Conservation (phyloP, 92 coral and sea anemone genomes). For the Umimayanthus chanpuru region DNA sequence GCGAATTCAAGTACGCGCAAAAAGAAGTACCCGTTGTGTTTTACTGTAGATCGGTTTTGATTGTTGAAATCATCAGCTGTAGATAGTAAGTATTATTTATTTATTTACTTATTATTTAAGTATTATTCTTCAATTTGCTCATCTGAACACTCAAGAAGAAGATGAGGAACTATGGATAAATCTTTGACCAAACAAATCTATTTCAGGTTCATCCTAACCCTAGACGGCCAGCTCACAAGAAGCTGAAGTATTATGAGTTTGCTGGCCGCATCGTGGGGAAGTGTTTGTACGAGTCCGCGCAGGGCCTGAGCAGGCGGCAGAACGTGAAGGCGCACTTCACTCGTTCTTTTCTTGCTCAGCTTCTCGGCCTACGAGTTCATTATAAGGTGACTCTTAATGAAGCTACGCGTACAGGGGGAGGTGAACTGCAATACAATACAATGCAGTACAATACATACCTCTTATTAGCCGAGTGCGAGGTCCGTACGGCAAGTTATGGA, state of each 20-base stretch:
- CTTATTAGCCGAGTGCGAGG: too few species aligned
- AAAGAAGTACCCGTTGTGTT: too few species aligned
- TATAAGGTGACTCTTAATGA: conserved; percentile 70
- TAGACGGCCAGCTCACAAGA: conserved; percentile 65
- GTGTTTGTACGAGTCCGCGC: conserved; percentile 91
- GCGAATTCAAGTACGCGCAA: too few species aligned
- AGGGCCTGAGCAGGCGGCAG: conserved; percentile 69
- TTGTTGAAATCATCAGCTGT: background rate
- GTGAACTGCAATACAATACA: too few species aligned
- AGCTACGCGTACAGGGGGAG: background rate
- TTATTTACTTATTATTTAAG: too few species aligned
- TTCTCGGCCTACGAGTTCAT: conserved; percentile 88
- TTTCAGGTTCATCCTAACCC: conserved; percentile 91
- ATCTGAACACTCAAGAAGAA: too few species aligned
- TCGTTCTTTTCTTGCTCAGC: conserved; percentile 93
- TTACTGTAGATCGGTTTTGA: too few species aligned
- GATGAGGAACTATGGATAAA: background rate
- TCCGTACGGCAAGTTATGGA: too few species aligned
- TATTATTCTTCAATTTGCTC: background rate
- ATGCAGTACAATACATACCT: too few species aligned
- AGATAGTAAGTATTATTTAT: too few species aligned
- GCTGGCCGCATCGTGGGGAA: conserved; percentile 96
- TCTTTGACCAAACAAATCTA: background rate
- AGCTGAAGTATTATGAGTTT: conserved; percentile 89
- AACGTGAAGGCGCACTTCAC: conserved; percentile 91